Evolutionary conservation across 2,113 vertebrate species (phyloP).

Genomic region (Glareola pratincola): DNA sequence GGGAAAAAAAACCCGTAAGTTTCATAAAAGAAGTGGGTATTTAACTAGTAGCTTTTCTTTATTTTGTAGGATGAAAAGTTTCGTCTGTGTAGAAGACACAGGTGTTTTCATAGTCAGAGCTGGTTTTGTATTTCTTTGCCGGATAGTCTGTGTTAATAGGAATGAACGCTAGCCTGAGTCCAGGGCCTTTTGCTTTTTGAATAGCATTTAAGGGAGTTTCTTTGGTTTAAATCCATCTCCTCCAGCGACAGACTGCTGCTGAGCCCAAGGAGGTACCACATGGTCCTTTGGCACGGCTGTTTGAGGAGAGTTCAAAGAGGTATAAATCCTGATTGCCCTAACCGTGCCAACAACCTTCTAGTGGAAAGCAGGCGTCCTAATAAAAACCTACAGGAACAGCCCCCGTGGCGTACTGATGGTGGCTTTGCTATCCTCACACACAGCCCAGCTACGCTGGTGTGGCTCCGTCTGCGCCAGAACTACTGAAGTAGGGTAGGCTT

Average conservation of each 20-base stretch:
- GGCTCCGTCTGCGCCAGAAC: not conserved
- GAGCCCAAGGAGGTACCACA: not conserved
- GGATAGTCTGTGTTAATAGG: not conserved
- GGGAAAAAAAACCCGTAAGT: not conserved
- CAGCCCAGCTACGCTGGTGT: not conserved
- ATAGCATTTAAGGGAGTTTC: not conserved
- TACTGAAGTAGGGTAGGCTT: not conserved
- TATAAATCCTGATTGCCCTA: not conserved
- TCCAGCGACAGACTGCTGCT: not conserved
- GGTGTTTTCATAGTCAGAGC: not conserved
- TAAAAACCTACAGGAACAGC: not conserved
- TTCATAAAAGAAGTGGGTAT: not conserved
- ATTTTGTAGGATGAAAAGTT: not conserved
- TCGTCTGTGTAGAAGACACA: not conserved
- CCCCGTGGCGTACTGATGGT: not conserved
- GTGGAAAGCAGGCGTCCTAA: not conserved
- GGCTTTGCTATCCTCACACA: rapidly evolving
- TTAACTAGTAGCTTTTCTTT: not conserved
- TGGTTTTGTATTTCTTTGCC: not conserved
- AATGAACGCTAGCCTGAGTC: not conserved
- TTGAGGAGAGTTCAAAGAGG: not conserved
- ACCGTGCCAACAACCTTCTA: not conserved
- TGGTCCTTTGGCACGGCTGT: not conserved
- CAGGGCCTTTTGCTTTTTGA: not conserved
- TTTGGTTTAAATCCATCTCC: not conserved